Evolutionary conservation across 1,140 invertebrate species (phyloP).

Genomic region (Trachelipus rathkii): DNA sequence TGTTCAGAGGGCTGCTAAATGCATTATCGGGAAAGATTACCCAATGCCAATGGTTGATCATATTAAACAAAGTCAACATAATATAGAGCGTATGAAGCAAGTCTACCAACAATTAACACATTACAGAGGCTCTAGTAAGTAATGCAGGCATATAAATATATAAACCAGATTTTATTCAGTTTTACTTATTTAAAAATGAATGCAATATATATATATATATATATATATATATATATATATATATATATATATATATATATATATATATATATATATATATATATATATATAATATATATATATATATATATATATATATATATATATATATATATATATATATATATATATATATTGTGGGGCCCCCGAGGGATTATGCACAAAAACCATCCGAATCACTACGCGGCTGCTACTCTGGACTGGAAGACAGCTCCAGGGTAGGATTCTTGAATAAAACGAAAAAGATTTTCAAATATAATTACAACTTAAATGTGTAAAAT

Average conservation of each 20-base stretch:
- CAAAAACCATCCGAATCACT: no score
- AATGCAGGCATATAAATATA: constrained; percentile 26
- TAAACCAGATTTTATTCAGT: neutral
- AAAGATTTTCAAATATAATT: no score
- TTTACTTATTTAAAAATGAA: no score
- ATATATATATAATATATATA: neutral
- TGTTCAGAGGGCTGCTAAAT: constrained; percentile 72
- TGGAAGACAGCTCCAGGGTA: no score
- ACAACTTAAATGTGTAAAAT: no score
- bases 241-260: constrained; percentile 14
- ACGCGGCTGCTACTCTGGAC: no score
- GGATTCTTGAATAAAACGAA: no score
- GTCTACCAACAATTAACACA: constrained; percentile 71
- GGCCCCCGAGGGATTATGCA: no score
- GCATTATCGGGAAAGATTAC: constrained; percentile 77
- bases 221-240: constrained; percentile 18
- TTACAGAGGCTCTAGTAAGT: constrained; percentile 46
- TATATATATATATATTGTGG: no score
- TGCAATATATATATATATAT: constrained; percentile 23
- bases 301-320: constrained; percentile 18
- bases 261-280: constrained; percentile 1
- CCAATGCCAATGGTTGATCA: constrained; percentile 83
- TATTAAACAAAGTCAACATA: constrained; percentile 65
- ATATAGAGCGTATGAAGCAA: constrained; percentile 82
- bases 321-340: constrained; percentile 14